Conservation (phyloP, 2,797 vertebrate species). For the Melanotaenia nigrans region DNA sequence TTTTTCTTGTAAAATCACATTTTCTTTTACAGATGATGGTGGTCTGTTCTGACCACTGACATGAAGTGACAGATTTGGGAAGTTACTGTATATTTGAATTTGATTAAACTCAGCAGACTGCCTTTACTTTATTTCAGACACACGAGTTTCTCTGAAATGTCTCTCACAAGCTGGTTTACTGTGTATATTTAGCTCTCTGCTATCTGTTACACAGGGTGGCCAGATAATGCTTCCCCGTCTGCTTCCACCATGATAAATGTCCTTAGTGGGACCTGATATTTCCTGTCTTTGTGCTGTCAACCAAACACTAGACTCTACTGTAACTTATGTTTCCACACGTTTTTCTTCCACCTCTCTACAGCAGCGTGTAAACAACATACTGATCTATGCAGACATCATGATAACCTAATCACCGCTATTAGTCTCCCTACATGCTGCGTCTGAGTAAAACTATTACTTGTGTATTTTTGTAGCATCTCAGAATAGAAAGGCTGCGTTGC, state of each 20-base stretch:
- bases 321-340: background rate
- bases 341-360: slow-evolving; percentile 1
- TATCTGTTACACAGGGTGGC: slow-evolving; percentile 72
- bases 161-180: slow-evolving; percentile 62
- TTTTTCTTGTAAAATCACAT: background rate
- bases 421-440: slow-evolving; percentile 53
- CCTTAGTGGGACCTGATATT: slow-evolving; percentile 37
- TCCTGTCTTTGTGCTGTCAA: slow-evolving; percentile 29
- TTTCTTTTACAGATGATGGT: no score
- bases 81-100: slow-evolving; percentile 45
- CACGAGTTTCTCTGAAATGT: slow-evolving; percentile 62
- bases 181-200: slow-evolving; percentile 68
- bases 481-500: slow-evolving; percentile 69
- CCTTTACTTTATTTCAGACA: slow-evolving; percentile 51
- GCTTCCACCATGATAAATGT: slow-evolving; percentile 36
- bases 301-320: slow-evolving; percentile 19
- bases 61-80: background rate
- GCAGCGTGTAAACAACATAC: slow-evolving; percentile 48
- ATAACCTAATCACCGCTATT: slow-evolving; percentile 55
- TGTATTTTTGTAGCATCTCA: slow-evolving; percentile 76
- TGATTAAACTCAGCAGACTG: slow-evolving; percentile 35
- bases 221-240: slow-evolving; percentile 77
- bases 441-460: slow-evolving; percentile 64
- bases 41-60: slow-evolving; percentile 11
- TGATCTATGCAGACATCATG: slow-evolving; percentile 46